Evolutionary conservation across 2,888 invertebrate genomes (phyloP).

Genomic region (Dynastes hyllus): DNA sequence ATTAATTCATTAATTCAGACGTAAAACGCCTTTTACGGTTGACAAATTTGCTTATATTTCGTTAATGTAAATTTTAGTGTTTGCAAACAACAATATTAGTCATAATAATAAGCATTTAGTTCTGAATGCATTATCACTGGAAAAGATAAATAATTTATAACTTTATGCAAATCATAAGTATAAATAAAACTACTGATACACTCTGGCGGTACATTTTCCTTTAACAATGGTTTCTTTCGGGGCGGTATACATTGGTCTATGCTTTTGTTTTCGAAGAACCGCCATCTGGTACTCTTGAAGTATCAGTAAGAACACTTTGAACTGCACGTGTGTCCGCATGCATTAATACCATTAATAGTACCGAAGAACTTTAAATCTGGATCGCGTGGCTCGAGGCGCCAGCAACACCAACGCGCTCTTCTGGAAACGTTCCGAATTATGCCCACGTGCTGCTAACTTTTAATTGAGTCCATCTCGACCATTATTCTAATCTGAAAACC

Average conservation of each 20-base stretch:
- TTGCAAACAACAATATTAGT: constrained; percentile 28
- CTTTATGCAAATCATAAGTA: constrained; percentile 30
- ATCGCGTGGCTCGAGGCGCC: constrained; percentile 49
- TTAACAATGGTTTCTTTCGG: constrained; percentile 10
- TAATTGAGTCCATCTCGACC: constrained; percentile 59
- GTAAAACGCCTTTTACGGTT: constrained; percentile 7
- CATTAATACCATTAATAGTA: constrained; percentile 41
- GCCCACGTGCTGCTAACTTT: constrained; percentile 59
- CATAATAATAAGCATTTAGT: not conserved
- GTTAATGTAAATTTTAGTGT: constrained; percentile 20
- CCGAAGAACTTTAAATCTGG: constrained; percentile 42
- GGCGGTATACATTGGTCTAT: constrained; percentile 10
- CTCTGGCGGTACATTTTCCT: not conserved
- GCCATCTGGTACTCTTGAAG: constrained; percentile 34
- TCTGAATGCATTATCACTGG: constrained; percentile 24
- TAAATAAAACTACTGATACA: constrained; percentile 29
- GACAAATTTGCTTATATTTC: constrained; percentile 4
- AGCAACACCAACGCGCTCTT: constrained; percentile 47
- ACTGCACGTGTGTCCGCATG: constrained; percentile 39
- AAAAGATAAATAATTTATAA: constrained; percentile 34
- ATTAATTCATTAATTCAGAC: constrained; percentile 1
- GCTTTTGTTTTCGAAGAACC: constrained; percentile 17
- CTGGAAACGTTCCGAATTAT: constrained; percentile 52
- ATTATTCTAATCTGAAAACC: constrained; percentile 57
- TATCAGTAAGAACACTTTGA: constrained; percentile 39